phyloP scores from a whole-genome alignment of 1,140 invertebrate genomes.

The Scaptomyza pallida region DNA sequence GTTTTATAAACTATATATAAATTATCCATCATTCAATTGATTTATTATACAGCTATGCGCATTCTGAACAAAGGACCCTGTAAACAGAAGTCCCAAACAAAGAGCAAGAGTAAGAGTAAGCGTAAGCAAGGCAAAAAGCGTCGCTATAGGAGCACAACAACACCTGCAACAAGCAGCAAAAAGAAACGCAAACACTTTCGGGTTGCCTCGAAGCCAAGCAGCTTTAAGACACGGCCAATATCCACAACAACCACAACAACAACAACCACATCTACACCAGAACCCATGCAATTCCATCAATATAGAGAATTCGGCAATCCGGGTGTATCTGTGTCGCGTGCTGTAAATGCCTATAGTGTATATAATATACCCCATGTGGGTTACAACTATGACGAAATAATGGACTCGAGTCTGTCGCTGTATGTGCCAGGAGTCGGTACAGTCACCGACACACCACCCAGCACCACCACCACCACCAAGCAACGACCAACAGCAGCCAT shows the following conservation, averaged over 20 bases:
- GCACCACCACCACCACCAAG: constrained; percentile 27
- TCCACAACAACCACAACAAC: constrained; percentile 20
- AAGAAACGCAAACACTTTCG: background rate
- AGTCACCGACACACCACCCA: constrained; percentile 46
- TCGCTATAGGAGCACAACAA: background rate
- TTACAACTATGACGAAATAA: constrained; percentile 54
- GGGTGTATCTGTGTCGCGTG: constrained; percentile 51
- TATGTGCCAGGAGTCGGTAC: constrained; percentile 60
- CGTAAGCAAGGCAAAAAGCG: constrained; percentile 20
- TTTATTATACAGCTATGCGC: constrained; percentile 21
- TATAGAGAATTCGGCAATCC: constrained; percentile 12
- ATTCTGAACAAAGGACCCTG: constrained; percentile 48
- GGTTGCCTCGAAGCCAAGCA: background rate
- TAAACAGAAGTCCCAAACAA: background rate
- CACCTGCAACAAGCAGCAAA: constrained; percentile 1
- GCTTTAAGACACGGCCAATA: background rate
- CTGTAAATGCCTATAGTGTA: constrained; percentile 55
- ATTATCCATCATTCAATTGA: no score
- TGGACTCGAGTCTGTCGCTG: constrained; percentile 51
- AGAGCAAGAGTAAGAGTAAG: no score
- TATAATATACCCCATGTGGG: constrained; percentile 68
- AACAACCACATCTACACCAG: constrained; percentile 25
- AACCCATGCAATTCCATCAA: constrained; percentile 51
- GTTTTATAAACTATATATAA: constrained; percentile 5
- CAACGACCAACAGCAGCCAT: constrained; percentile 9